Evolutionary conservation across 2,797 vertebrate species (phyloP), one percentile per base, ranked within the genome.

Genomic region (Girardinus metallicus): DNA sequence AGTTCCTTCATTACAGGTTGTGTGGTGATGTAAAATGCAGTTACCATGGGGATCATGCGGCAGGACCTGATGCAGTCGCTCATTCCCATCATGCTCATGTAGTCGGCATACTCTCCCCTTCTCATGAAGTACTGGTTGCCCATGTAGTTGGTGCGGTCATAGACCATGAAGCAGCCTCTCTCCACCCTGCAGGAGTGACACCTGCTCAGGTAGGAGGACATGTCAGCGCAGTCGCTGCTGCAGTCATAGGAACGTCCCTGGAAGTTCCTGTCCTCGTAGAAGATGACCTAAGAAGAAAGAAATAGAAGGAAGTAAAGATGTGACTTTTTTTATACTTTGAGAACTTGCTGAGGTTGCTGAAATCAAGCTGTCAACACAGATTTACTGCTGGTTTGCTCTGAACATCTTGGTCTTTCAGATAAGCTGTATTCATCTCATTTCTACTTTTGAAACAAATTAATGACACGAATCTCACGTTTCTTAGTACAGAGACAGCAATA

Each of bases 101-200:
- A 68, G 66, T 68, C 66, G 4, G 66, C 39, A 5, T 75, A 75
- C n/a, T 76, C 60, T 13, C 89, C 91, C 84, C 80, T 89, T 78
- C 46, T 87, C 87, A 91, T 74, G 85, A 92, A 88, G 81, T 62
- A 85, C 89, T 91, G 91, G 91, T 88, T 91, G 7, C 91, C 91
- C 88, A 84, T 90, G 84, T 70, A 91, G 84, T 92, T 88, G 83
- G 84, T 64, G 75, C 88, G 86, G 74, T 92, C 91, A 55, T 91
- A 91, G 55, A 89, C 84, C 88, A 92, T 86, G 86, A 92, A 87
- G 84, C 91, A 92, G 80, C 89, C 91, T 18, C 85, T 82, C 85
- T 92, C 91, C 82, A 90, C 91, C 80, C 81, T 85, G 86, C 91
- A 92, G 85, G 91, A 92, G 68, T 90, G 89, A 73, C 91, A 92